Conservation (phyloP, 2,797 vertebrate species). For the Hippoglossus hippoglossus region DNA sequence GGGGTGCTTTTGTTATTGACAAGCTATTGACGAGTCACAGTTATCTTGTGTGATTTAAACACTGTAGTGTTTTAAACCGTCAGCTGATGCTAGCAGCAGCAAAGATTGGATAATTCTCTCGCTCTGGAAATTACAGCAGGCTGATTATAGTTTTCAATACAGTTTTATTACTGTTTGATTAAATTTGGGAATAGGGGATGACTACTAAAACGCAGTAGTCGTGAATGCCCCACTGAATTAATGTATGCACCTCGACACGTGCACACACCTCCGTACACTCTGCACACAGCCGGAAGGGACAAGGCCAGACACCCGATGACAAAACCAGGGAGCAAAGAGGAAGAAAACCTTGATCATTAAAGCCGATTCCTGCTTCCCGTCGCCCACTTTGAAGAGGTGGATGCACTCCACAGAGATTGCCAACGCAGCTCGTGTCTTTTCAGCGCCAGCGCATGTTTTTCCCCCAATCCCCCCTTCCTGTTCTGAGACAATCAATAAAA, state of each 20-base stretch:
- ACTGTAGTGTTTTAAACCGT: no score
- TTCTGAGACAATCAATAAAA: constrained; percentile 70
- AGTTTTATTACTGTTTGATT: no score
- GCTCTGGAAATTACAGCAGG: no score
- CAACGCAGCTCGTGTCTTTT: constrained; percentile 45
- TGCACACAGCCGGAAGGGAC: constrained; percentile 25
- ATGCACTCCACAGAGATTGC: constrained; percentile 48
- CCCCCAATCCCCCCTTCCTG: constrained; percentile 53
- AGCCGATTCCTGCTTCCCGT: constrained; percentile 37
- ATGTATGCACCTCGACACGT: not conserved
- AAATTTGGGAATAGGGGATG: no score
- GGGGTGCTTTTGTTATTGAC: no score
- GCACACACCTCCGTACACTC: not conserved
- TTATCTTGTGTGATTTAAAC: no score
- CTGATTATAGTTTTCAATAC: no score
- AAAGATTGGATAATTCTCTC: no score
- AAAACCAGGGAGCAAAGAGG: constrained; percentile 19
- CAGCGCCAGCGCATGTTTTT: constrained; percentile 45
- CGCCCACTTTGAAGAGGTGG: constrained; percentile 19
- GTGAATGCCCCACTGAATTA: no score
- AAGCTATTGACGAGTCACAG: no score
- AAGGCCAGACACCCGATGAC: not conserved
- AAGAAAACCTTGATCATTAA: constrained; percentile 19
- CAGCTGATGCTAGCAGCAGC: no score
- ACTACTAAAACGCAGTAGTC: no score